Evolutionary conservation across 2,113 vertebrate species (phyloP).

Genomic region (Meles meles): DNA sequence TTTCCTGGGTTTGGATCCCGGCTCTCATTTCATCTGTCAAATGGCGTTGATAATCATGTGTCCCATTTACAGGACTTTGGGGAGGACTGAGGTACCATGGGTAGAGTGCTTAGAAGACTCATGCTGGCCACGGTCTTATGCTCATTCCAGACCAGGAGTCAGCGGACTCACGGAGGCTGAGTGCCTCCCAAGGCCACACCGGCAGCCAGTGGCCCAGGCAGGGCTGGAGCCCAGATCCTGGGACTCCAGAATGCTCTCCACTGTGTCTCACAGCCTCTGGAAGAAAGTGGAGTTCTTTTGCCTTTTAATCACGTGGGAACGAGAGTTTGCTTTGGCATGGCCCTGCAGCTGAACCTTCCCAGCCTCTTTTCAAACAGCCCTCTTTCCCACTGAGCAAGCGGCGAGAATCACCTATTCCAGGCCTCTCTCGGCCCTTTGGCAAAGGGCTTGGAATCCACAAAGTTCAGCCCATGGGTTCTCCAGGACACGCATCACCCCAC

Average conservation of each 20-base stretch:
- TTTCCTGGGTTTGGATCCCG: not conserved
- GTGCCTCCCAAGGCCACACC: too few species aligned
- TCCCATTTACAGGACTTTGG: fast-evolving
- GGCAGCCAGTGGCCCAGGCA: not conserved
- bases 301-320: not conserved
- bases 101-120: not conserved
- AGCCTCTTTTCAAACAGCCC: fast-evolving
- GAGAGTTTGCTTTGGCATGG: fast-evolving
- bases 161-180: fast-evolving
- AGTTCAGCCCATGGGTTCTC: not conserved
- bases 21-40: not conserved
- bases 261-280: too few species aligned
- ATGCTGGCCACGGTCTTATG: fast-evolving
- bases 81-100: not conserved
- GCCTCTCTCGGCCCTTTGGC: not conserved
- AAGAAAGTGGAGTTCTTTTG: not conserved
- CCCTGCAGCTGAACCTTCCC: not conserved
- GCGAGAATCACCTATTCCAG: fast-evolving
- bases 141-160: not conserved
- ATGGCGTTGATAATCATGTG: too few species aligned
- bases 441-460: not conserved
- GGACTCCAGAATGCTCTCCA: not conserved
- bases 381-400: not conserved
- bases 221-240: not conserved
- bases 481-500: fast-evolving